These are phyloP conservation scores for Mustela nigripes DNA, from an alignment of 2,113 vertebrate genomes.

Conservation along the genomic window DNA sequence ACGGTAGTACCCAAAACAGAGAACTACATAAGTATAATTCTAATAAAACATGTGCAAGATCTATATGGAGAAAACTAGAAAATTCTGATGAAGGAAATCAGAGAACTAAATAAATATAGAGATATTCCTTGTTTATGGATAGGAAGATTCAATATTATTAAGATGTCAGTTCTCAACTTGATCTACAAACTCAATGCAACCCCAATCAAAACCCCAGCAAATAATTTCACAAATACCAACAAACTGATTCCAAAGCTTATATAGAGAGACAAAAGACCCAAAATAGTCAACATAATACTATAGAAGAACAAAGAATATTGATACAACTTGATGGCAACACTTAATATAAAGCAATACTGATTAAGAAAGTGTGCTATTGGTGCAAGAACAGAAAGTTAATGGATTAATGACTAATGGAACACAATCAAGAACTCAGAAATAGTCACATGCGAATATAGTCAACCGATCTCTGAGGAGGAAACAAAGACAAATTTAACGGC, in stretches of 20 bases:
- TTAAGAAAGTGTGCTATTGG: background rate
- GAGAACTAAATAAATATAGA: background rate
- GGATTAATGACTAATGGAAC: background rate
- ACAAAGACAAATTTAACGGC: background rate
- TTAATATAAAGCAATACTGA: background rate
- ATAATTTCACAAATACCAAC: too few species aligned
- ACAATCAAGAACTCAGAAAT: background rate
- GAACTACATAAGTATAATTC: background rate
- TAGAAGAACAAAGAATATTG: background rate
- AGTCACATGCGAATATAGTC: background rate
- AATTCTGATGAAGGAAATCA: background rate
- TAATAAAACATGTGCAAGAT: background rate
- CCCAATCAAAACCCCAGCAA: too few species aligned
- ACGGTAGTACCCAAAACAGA: background rate
- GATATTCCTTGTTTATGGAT: background rate
- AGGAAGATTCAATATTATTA: background rate
- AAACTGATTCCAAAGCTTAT: too few species aligned
- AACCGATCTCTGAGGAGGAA: background rate
- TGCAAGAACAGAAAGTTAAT: background rate
- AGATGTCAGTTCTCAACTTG: background rate
- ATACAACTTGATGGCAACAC: background rate
- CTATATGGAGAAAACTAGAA: background rate
- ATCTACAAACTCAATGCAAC: background rate
- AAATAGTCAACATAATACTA: too few species aligned
- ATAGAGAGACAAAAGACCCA: too few species aligned